Evolutionary conservation across 2,888 invertebrate genomes (phyloP), one percentile per base, ranked within the genome.

Genomic region (Xylophagus ater): DNA sequence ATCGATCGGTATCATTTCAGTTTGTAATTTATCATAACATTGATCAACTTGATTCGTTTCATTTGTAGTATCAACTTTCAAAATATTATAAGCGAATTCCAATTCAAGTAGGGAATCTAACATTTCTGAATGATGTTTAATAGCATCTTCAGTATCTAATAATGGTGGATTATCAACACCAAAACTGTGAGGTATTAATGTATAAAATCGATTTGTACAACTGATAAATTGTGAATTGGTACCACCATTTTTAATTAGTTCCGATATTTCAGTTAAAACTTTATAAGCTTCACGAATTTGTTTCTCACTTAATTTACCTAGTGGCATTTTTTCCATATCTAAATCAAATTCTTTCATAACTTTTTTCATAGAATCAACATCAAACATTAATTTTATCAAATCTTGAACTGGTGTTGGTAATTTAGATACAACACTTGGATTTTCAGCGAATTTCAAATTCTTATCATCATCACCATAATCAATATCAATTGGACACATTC

Each of bases 291-390:
- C 69, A 55, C 85, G 78, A 40, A 98, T 81, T 68, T 94, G 92
- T 39, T 81, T 79, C 58, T 85, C 81, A 2, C 93, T 93, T 9
- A 98, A 64, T 66, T 97, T 97, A 15, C 97, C 98, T 7, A 98
- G 67, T 0, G 98, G 98, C 97, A 98, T 96, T 67, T 97, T 96
- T 46, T 93, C 90, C 52, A 87, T 76, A 62, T 98, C 97, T 50
- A 98, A 69, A 70, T 98, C 93, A 65, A 93, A 96, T 58, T 96
- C 93, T 56, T 86, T 61, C 76, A 98, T 78, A 0, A 88, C 82
- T 58, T 78, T 78, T 59, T 92, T 92, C 96, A 98, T 97, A 6
- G 72, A 69, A 42, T 86, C 74, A 1, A 94, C 75, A 60, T 98
- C 89, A 64, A 98, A 98, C 42, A 98, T 83, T 49, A 84, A 70